These are phyloP conservation scores for Noctua janthe DNA, from an alignment of 2,888 invertebrate genomes.

Conservation along the genomic window DNA sequence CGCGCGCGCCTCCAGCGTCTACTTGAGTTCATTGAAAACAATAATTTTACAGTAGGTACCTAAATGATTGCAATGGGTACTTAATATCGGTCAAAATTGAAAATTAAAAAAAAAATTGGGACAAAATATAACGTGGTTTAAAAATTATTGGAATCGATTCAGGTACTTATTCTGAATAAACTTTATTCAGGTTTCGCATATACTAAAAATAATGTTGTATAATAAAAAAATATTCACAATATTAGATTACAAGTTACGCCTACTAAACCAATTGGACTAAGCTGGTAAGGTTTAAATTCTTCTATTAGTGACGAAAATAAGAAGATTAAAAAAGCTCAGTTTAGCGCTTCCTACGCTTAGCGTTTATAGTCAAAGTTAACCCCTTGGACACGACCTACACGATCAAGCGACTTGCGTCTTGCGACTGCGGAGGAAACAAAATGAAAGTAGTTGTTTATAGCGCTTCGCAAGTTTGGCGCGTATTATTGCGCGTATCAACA, in stretches of 20 bases:
- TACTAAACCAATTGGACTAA: background rate
- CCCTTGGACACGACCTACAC: background rate
- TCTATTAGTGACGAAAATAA: background rate
- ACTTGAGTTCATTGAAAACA: too few species aligned
- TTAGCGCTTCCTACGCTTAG: background rate
- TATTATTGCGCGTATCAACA: background rate
- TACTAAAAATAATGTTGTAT: too few species aligned
- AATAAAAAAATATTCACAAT: too few species aligned
- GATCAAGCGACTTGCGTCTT: background rate
- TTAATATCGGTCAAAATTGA: too few species aligned
- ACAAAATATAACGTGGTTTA: too few species aligned
- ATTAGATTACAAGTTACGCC: background rate
- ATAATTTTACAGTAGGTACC: too few species aligned
- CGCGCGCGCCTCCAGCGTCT: too few species aligned
- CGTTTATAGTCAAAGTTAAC: background rate
- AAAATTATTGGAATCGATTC: too few species aligned
- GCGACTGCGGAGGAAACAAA: background rate
- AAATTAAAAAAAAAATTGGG: too few species aligned
- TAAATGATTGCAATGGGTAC: too few species aligned
- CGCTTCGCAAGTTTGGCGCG: background rate
- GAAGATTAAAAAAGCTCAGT: slow-evolving; percentile 12
- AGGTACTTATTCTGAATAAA: too few species aligned
- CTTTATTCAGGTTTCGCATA: too few species aligned
- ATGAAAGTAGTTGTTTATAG: background rate
- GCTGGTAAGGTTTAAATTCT: background rate